phyloP scores from a whole-genome alignment of 2,797 vertebrate species.

The Luscinia luscinia region DNA sequence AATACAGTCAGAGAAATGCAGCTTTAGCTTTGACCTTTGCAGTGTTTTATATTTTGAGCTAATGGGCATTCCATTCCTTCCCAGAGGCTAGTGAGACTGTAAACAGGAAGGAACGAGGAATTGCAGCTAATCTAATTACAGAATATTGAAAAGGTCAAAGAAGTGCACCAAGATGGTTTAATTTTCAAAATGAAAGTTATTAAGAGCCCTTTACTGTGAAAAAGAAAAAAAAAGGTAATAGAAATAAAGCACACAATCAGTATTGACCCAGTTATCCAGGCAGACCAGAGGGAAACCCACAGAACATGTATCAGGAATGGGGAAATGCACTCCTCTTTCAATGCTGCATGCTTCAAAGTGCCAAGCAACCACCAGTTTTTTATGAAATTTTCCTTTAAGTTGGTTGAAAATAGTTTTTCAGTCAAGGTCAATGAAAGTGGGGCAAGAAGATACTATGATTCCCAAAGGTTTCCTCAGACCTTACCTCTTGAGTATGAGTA shows the following conservation, averaged over 20 bases:
- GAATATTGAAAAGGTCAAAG: slow-evolving; percentile 80
- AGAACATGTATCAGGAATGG: not conserved
- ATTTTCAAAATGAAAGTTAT: slow-evolving; percentile 64
- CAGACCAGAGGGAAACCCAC: not conserved
- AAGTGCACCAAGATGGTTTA: slow-evolving; percentile 39
- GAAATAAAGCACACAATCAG: not conserved
- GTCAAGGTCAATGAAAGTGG: not conserved
- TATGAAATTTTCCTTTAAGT: not conserved
- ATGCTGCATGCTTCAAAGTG: not conserved
- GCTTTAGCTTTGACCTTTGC: slow-evolving; percentile 76
- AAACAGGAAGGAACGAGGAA: slow-evolving; percentile 73
- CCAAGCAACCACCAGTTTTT: not conserved
- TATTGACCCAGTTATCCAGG: fast-evolving
- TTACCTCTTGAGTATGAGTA: not conserved
- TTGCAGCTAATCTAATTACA: slow-evolving; percentile 77
- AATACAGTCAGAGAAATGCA: slow-evolving; percentile 46
- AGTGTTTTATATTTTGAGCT: slow-evolving; percentile 74
- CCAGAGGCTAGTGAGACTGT: slow-evolving; percentile 69
- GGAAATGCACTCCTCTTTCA: not conserved
- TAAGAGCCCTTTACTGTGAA: not conserved
- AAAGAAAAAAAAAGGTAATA: not conserved
- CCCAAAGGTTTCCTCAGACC: not conserved
- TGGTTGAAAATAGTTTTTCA: not conserved
- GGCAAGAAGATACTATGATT: not conserved
- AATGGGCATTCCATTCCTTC: slow-evolving; percentile 66